Percentiles rank a stretch among this genome's conserved stretches.
phyloP scores from a whole-genome alignment of 2,797 vertebrate species.

The Podarcis siculus region DNA sequence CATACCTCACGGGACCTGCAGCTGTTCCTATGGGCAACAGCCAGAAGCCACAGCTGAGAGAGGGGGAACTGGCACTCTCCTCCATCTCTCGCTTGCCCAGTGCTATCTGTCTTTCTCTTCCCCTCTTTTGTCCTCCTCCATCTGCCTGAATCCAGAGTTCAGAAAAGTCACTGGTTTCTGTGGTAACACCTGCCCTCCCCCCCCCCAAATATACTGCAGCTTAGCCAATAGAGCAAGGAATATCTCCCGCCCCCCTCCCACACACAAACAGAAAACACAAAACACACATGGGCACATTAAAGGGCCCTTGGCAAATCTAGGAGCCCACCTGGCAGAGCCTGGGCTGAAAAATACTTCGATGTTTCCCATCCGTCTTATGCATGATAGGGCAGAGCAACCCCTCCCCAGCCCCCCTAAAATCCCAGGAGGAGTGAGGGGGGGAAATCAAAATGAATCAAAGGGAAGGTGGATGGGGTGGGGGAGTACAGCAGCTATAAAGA shows the following conservation, averaged over 20 bases:
- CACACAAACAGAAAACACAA: not conserved
- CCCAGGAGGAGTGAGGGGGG: not conserved
- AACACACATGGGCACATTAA: constrained; percentile 21
- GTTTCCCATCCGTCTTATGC: not conserved
- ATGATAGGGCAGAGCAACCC: not conserved
- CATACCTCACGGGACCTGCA: constrained; percentile 42
- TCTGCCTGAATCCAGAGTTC: constrained; percentile 72
- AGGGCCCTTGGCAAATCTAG: constrained; percentile 19
- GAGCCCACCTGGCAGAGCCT: constrained; percentile 32
- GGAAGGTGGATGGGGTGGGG: too few relatives aligned
- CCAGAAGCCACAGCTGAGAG: constrained; percentile 1
- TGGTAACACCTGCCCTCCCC: constrained; percentile 64
- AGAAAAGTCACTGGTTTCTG: constrained; percentile 74
- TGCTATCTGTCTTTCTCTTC: constrained; percentile 68
- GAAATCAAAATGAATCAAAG: not conserved
- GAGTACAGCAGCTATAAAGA: not conserved
- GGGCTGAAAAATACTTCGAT: constrained; percentile 7
- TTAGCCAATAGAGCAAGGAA: constrained; percentile 35
- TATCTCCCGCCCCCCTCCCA: not conserved
- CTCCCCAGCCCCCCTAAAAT: not conserved
- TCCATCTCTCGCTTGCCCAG: constrained; percentile 23
- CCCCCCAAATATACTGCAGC: not conserved
- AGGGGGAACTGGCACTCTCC: constrained; percentile 2
- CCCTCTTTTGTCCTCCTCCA: constrained; percentile 70
- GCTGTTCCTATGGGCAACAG: constrained; percentile 24